These are phyloP conservation scores for Syrrhaptes paradoxus DNA, from an alignment of 2,113 vertebrate genomes.

Conservation along the genomic window DNA sequence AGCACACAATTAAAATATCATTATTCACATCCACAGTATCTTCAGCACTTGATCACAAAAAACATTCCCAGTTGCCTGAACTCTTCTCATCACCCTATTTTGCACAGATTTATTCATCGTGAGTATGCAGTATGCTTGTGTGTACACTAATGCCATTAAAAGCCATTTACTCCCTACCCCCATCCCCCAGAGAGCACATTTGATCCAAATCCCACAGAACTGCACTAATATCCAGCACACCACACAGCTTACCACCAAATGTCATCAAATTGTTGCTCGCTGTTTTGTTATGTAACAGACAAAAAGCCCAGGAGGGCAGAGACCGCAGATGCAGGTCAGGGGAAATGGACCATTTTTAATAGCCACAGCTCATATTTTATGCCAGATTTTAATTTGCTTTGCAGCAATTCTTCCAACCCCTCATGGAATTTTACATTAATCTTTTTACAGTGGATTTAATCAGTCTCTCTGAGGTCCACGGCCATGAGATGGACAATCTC, in stretches of 20 bases:
- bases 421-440: background rate
- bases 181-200: background rate
- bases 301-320: background rate
- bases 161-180: background rate
- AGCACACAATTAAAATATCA: rapidly evolving
- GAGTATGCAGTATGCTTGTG: background rate
- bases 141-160: background rate
- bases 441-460: background rate
- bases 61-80: background rate
- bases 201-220: background rate
- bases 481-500: background rate
- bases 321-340: background rate
- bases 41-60: background rate
- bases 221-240: background rate
- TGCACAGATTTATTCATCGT: background rate
- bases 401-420: background rate
- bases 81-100: background rate
- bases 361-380: background rate
- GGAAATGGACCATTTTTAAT: background rate
- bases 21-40: rapidly evolving
- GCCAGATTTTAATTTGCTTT: background rate
- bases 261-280: background rate
- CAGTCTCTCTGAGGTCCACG: background rate
- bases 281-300: background rate
- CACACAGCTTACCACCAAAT: background rate